Evolutionary conservation across 1,140 invertebrate genomes (phyloP).

Genomic region (Bombus pyrosoma): DNA sequence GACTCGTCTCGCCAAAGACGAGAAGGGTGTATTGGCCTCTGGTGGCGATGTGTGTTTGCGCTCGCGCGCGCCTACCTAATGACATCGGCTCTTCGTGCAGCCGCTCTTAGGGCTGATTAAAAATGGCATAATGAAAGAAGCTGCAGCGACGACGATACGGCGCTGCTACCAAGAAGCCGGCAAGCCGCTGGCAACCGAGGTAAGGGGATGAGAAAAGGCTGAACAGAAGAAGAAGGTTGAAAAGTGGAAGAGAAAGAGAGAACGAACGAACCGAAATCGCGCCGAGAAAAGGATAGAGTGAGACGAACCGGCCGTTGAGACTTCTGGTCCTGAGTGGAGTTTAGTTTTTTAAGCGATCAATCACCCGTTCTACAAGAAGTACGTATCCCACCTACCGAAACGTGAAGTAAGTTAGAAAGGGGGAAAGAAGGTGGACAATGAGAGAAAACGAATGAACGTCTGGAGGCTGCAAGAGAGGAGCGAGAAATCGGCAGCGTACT

Average conservation of each 20-base stretch:
- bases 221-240: not conserved
- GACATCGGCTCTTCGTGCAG: conserved; percentile 59
- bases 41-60: not conserved
- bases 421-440: conserved; percentile 24
- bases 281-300: conserved; percentile 26
- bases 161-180: conserved; percentile 68
- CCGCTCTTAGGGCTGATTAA: conserved; percentile 72
- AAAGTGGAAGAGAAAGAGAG: conserved; percentile 17
- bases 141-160: conserved; percentile 57
- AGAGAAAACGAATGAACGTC: conserved; percentile 53
- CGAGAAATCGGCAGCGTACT: conserved; percentile 15
- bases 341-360: conserved; percentile 77
- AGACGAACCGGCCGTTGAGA: conserved; percentile 28
- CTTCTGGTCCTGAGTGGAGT: conserved; percentile 51
- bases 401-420: conserved; percentile 48
- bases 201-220: conserved; percentile 26
- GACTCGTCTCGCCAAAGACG: conserved; percentile 35
- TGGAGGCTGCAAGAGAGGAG: not conserved
- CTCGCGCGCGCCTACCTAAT: conserved; percentile 59
- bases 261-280: conserved; percentile 22
- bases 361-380: conserved; percentile 75
- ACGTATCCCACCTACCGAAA: conserved; percentile 71
- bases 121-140: conserved; percentile 80
- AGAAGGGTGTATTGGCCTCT: conserved; percentile 47
- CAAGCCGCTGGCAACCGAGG: conserved; percentile 24